Evolutionary conservation across 2,888 invertebrate species (phyloP).

Genomic region (Harpalus rubripes): DNA sequence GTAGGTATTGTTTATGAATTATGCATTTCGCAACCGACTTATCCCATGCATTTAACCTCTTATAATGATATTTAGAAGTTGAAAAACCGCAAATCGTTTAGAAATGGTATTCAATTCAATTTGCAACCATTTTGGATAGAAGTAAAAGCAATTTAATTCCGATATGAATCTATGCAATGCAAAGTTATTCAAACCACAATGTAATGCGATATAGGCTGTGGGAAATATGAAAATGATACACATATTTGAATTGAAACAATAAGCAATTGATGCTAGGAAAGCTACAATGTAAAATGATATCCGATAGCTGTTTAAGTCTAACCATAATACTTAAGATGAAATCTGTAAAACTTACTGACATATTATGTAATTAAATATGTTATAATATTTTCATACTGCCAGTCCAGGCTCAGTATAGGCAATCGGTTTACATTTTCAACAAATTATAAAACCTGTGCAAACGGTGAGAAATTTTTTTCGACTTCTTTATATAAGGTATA

Average conservation of each 20-base stretch:
- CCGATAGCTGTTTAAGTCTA: not conserved
- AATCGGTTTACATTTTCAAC: no score
- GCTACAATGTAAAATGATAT: slow-evolving; percentile 2
- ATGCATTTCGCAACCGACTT: not conserved
- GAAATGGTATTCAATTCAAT: slow-evolving; percentile 25
- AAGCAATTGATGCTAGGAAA: slow-evolving; percentile 42
- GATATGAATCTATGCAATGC: slow-evolving; percentile 30
- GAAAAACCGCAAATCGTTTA: slow-evolving; percentile 31
- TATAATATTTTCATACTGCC: no score
- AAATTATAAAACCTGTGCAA: no score
- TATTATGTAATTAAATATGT: not conserved
- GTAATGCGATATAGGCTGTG: slow-evolving; percentile 19
- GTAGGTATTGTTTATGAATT: not conserved
- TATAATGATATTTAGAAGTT: slow-evolving; percentile 31
- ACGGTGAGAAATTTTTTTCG: no score
- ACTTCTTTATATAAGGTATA: no score
- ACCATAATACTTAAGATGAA: not conserved
- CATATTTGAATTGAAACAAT: slow-evolving; percentile 43
- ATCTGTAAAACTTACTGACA: not conserved
- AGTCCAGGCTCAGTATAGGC: no score
- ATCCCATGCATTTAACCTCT: slow-evolving; percentile 5
- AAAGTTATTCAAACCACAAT: slow-evolving; percentile 22
- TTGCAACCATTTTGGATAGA: slow-evolving; percentile 13
- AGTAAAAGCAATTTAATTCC: slow-evolving; percentile 30
- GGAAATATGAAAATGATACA: slow-evolving; percentile 48